Conservation (phyloP, 2,113 vertebrate species). For the Hippocampus guttulatus region DNA sequence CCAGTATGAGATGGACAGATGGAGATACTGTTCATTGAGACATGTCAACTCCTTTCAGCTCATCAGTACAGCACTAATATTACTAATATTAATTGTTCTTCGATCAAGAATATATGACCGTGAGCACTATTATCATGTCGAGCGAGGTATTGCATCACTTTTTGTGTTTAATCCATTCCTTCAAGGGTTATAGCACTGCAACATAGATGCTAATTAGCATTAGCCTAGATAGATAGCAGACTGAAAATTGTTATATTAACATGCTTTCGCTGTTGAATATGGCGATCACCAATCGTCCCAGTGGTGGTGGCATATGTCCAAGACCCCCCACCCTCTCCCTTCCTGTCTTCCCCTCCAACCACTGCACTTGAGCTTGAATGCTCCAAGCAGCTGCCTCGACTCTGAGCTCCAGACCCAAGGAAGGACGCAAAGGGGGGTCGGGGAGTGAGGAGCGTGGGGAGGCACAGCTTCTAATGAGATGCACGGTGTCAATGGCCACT, state of each 20-base stretch:
- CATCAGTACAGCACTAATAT: no score
- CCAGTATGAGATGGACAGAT: no score
- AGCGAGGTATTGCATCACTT: no score
- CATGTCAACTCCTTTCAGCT: no score
- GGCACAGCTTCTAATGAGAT: conserved; percentile 67
- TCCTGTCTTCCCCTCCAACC: conserved; percentile 39
- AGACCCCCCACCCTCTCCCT: conserved; percentile 28
- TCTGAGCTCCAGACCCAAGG: conserved; percentile 38
- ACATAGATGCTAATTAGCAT: no score
- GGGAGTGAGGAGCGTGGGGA: not conserved
- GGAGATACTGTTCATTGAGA: no score
- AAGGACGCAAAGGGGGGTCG: conserved; percentile 11
- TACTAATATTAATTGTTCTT: no score
- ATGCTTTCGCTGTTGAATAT: not conserved
- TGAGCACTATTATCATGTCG: no score
- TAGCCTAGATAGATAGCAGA: no score
- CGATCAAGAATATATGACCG: no score
- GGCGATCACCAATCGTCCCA: conserved; percentile 16
- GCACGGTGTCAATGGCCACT: conserved; percentile 74
- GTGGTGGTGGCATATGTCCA: conserved; percentile 63
- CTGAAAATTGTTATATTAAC: not conserved
- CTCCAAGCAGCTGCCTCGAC: conserved; percentile 63
- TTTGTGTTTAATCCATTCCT: no score
- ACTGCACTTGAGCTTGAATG: conserved; percentile 75
- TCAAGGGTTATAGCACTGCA: no score